A percentile compares a stretch with the other conserved stretches of the same genome.
Conservation (phyloP, 2,797 vertebrate species). For the Chanos chanos region DNA sequence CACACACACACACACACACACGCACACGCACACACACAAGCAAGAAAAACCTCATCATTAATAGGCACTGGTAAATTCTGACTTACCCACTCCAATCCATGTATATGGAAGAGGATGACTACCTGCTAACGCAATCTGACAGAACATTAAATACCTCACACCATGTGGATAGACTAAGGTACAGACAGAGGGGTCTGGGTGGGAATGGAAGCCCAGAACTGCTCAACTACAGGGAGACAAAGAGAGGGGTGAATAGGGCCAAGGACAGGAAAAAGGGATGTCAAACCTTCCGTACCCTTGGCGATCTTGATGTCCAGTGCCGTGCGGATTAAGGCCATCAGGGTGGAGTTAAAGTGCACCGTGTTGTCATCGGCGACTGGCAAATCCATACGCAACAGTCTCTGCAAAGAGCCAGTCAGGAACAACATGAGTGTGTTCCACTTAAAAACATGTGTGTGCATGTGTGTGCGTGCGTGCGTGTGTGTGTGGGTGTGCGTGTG, state of each 20-base stretch:
- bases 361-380: slow-evolving; percentile 76
- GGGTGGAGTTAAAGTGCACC: slow-evolving; percentile 77
- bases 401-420: slow-evolving; percentile 58
- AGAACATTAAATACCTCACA: not conserved
- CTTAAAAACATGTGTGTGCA: not conserved
- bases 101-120: not conserved
- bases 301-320: slow-evolving; percentile 84
- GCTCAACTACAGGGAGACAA: no score
- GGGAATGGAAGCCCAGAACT: no score
- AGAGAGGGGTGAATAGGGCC: not conserved
- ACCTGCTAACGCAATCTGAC: not conserved
- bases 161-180: not conserved
- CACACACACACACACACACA: slow-evolving; percentile 17
- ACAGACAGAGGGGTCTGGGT: slow-evolving; percentile 19
- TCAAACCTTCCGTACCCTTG: slow-evolving; percentile 73
- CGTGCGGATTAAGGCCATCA: slow-evolving; percentile 80
- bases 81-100: no score
- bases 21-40: slow-evolving; percentile 8
- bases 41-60: no score
- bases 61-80: no score
- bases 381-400: slow-evolving; percentile 76
- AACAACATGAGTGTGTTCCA: slow-evolving; percentile 18
- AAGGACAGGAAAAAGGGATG: slow-evolving; percentile 36
- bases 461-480: not conserved
- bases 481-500: not conserved